These are phyloP conservation scores for Melanaphis sacchari DNA, from an alignment of 1,140 invertebrate species.

Conservation along the genomic window DNA sequence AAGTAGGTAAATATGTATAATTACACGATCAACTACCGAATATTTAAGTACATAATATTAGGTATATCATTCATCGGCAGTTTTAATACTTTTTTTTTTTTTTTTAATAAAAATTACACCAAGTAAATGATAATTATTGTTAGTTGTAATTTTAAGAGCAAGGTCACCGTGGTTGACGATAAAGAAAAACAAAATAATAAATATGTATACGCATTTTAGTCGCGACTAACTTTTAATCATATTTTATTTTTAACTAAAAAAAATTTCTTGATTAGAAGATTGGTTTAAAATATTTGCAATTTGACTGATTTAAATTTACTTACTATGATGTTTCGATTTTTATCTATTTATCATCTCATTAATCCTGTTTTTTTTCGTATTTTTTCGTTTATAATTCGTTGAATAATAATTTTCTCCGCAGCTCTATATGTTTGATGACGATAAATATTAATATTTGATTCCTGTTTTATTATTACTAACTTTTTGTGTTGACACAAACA, in stretches of 20 bases:
- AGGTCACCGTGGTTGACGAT: neutral
- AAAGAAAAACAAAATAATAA: neutral
- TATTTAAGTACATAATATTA: neutral
- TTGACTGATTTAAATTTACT: neutral
- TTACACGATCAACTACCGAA: neutral
- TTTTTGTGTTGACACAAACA: neutral
- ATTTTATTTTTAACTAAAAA: neutral
- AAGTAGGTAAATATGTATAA: neutral
- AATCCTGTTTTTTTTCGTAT: neutral
- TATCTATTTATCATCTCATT: neutral
- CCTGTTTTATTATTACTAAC: neutral
- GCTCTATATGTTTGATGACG: neutral
- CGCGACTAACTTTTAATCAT: neutral
- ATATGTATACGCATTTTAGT: neutral
- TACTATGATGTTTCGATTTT: neutral
- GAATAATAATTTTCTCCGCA: neutral
- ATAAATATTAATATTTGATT: neutral
- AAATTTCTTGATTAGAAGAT: neutral
- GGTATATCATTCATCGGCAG: neutral
- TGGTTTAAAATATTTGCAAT: no score
- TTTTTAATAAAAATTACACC: neutral
- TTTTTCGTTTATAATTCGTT: neutral
- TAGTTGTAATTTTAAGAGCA: neutral
- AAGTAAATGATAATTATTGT: neutral
- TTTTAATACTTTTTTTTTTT: neutral